Evolutionary conservation across 2,888 invertebrate genomes (phyloP), one percentile per base, ranked within the genome.

Genomic region (Monoplex corrugatus): DNA sequence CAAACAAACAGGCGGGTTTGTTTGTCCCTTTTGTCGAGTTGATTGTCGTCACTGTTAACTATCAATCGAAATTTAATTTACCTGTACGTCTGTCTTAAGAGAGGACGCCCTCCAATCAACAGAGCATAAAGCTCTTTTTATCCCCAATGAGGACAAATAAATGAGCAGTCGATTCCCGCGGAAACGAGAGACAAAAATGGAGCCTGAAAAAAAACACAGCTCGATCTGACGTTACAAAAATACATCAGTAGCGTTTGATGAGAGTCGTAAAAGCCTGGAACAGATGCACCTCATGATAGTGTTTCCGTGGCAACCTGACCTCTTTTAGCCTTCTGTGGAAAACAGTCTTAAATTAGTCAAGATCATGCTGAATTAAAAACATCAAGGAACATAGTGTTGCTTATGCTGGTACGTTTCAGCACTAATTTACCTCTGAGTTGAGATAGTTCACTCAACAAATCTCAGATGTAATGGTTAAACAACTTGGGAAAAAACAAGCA

Each of bases 111-210:
- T 80, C 78, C 78, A 80, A 80, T 80, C 78, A 80, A 80, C 43
- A 43, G 40, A 28, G 40, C 78, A 80, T 80, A 23, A 80, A 80
- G 10, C 8, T 28, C 78, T 40, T 40, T 80, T 80, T 80, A 80
- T n/a, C 78, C 78, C 78, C 78, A 80, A 43, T 40, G 43, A 80
- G 23, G 28, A 23, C 40, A 80, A 80, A 80, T 43, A 80, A 80
- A 40, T 28, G 78, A 80, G 5, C 78, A 23, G 43, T 28, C 19
- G 13, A 0, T 35, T 19, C 72, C 32, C 13, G 10, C 72, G 10
- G 35, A 32, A 19, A 72, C 72, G 35, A 72, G 35, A 19, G 19
- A 32, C 35, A 5, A 72, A 72, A 6, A 35, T 72, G 19, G 72
- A 10, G 13, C 5, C 35, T 13, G 35, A 35, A 35, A 10, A 35